Percentiles rank a stretch among this genome's conserved stretches.
phyloP scores from a whole-genome alignment of 2,113 vertebrate species.

The Heliornis fulica region DNA sequence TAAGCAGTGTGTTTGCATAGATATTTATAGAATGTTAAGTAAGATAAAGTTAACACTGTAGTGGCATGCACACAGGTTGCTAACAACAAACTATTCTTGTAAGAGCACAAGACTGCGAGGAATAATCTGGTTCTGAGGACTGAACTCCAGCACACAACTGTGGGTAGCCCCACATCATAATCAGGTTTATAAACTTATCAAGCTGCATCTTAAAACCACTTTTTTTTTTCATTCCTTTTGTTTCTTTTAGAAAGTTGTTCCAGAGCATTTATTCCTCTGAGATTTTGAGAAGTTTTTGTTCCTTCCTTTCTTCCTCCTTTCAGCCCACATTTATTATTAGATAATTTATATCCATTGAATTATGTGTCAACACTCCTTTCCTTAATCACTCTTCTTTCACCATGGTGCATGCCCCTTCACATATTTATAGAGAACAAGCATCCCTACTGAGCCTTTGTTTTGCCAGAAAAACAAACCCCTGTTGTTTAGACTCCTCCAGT shows the following conservation, averaged over 20 bases:
- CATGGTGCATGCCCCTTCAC: background rate
- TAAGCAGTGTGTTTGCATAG: background rate
- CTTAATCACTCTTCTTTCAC: background rate
- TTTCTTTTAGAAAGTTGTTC: background rate
- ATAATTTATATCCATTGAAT: background rate
- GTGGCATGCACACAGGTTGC: background rate
- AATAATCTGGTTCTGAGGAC: background rate
- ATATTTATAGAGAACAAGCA: background rate
- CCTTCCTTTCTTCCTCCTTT: background rate
- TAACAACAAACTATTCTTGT: background rate
- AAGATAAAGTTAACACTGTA: background rate
- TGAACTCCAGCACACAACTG: background rate
- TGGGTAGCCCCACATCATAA: background rate
- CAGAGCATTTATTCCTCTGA: background rate
- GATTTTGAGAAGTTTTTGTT: background rate
- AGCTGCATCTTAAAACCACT: background rate
- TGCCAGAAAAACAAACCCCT: background rate
- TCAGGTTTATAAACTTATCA: background rate
- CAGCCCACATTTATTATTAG: background rate
- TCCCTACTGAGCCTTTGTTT: background rate
- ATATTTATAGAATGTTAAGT: background rate
- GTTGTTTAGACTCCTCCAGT: background rate
- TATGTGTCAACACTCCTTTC: background rate
- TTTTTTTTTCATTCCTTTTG: background rate
- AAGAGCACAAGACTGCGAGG: background rate